A percentile compares a stretch with the other conserved stretches of the same genome.
Conservation (phyloP, 92 coral and sea anemone species). For the Porites divaricata region DNA sequence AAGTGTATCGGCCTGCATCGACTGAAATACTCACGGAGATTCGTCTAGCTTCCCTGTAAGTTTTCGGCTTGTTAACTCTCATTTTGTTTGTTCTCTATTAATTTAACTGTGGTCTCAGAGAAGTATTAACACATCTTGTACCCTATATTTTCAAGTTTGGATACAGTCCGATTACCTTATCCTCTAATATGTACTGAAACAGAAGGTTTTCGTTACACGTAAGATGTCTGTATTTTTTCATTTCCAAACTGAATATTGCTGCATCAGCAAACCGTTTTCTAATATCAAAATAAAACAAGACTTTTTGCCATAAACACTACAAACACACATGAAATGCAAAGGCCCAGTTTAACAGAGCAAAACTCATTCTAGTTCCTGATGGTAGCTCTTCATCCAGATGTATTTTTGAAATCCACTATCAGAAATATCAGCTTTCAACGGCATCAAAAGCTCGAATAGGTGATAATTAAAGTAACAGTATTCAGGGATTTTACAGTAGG, state of each 20-base stretch:
- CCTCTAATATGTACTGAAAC: no score
- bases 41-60: no score
- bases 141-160: no score
- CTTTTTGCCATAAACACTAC: background rate
- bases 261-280: slow-evolving; percentile 12
- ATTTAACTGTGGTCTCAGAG: no score
- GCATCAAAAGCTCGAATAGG: slow-evolving; percentile 1
- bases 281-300: background rate
- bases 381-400: background rate
- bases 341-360: background rate
- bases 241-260: background rate
- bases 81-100: no score
- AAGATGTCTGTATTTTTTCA: background rate
- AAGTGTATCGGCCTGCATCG: background rate
- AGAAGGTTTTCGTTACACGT: background rate
- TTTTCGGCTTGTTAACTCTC: background rate
- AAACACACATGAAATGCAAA: background rate
- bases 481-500: slow-evolving; percentile 35
- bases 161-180: no score
- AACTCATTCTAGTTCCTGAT: background rate
- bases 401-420: background rate
- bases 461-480: slow-evolving; percentile 62
- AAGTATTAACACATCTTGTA: no score
- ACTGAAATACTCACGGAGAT: no score
- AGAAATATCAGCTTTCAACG: background rate